Percentiles rank a stretch among this genome's conserved stretches.
These are phyloP conservation scores for Sinelater perroti DNA, from an alignment of 2,888 invertebrate genomes.

Conservation along the genomic window DNA sequence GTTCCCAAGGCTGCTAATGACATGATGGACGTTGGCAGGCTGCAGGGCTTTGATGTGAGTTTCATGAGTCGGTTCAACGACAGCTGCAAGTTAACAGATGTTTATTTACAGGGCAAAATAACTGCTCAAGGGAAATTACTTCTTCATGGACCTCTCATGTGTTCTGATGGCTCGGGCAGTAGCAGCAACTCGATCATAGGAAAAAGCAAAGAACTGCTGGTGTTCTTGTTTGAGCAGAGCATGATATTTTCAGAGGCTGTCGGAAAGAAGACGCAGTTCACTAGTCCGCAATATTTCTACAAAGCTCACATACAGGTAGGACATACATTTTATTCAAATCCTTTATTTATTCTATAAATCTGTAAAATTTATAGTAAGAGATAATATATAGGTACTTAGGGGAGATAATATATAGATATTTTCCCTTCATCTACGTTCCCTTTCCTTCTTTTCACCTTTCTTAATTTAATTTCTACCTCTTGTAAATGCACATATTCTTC, in stretches of 20 bases:
- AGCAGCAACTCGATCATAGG: constrained; percentile 51
- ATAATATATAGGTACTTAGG: too few relatives aligned
- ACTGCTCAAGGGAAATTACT: constrained; percentile 96
- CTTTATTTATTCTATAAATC: too few relatives aligned
- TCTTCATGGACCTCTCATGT: constrained; percentile 82
- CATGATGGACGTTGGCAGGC: constrained; percentile 98
- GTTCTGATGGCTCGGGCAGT: constrained; percentile 70
- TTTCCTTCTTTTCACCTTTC: too few relatives aligned
- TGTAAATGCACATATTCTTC: too few relatives aligned
- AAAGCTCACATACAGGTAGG: constrained; percentile 94
- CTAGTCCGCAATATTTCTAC: constrained; percentile 93
- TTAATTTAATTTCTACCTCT: too few relatives aligned
- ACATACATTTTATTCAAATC: too few relatives aligned
- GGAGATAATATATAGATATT: too few relatives aligned
- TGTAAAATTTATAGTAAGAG: too few relatives aligned
- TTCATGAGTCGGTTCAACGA: too few relatives aligned
- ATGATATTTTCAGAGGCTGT: constrained; percentile 96
- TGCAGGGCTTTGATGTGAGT: constrained; percentile 94
- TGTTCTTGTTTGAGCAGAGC: constrained; percentile 98
- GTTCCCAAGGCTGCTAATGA: constrained; percentile 98
- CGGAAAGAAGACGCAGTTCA: constrained; percentile 90
- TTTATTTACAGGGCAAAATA: constrained; percentile 81
- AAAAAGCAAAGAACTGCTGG: constrained; percentile 85
- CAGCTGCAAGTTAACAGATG: not conserved
- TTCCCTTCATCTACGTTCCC: too few relatives aligned